phyloP scores from a whole-genome alignment of 2,113 vertebrate species.

The Catharus fuscescens region DNA sequence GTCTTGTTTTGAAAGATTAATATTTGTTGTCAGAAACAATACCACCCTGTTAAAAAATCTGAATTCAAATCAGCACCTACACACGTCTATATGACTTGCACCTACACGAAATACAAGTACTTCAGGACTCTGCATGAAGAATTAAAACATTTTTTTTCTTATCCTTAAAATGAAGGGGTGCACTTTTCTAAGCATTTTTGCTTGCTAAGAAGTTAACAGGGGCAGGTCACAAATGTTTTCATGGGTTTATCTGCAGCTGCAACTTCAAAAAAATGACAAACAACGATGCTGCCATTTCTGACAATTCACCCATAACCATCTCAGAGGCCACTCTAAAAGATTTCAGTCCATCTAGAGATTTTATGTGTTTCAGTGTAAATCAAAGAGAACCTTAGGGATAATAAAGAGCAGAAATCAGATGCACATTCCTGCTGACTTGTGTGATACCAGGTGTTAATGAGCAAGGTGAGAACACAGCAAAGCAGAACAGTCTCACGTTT shows the following conservation, averaged over 20 bases:
- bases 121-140: not conserved
- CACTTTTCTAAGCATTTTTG: not conserved
- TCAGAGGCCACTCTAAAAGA: not conserved
- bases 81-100: not conserved
- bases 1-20: conserved; percentile 36
- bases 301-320: not conserved
- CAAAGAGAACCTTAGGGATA: conserved; percentile 11
- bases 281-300: not conserved
- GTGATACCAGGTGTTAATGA: conserved; percentile 23
- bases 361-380: conserved; percentile 9
- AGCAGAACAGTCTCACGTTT: not conserved
- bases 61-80: conserved; percentile 45
- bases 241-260: not conserved
- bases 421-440: conserved; percentile 22
- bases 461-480: conserved; percentile 7
- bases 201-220: not conserved
- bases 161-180: not conserved
- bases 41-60: conserved; percentile 29
- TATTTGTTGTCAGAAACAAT: conserved; percentile 51
- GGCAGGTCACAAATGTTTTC: not conserved
- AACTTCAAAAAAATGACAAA: not conserved
- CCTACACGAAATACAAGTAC: not conserved
- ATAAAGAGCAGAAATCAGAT: conserved; percentile 37
- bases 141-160: not conserved
- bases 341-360: conserved; percentile 21